phyloP scores from a whole-genome alignment of 2,888 invertebrate genomes.

The Acanthosepion pharaonis region DNA sequence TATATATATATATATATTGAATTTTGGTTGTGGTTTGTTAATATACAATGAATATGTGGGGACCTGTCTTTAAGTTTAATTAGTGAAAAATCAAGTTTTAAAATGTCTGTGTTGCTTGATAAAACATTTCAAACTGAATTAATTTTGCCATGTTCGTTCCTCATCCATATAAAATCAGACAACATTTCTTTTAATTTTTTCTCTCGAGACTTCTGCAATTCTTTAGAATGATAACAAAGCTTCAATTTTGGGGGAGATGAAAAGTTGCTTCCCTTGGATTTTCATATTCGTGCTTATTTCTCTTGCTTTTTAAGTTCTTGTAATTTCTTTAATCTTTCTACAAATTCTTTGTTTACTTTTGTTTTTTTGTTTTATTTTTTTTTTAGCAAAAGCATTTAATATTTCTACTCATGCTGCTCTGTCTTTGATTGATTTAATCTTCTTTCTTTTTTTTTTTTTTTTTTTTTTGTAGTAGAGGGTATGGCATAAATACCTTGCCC shows the following conservation, averaged over 20 bases:
- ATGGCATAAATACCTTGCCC: too few relatives aligned
- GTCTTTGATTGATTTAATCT: not conserved
- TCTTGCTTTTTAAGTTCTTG: not conserved
- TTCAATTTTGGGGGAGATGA: not conserved
- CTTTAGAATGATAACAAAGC: not conserved
- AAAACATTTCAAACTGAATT: too few relatives aligned
- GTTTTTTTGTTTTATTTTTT: not conserved
- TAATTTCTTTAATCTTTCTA: not conserved
- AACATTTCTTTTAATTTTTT: too few relatives aligned
- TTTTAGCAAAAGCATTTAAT: too few relatives aligned
- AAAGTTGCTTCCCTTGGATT: not conserved
- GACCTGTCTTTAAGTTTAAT: not conserved
- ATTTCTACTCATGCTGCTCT: not conserved
- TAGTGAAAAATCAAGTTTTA: not conserved
- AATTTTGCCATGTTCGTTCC: too few relatives aligned
- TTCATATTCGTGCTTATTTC: not conserved
- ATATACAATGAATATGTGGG: not conserved
- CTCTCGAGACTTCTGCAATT: not conserved
- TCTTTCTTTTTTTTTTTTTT: not conserved
- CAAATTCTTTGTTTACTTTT: not conserved
- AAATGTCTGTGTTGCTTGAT: too few relatives aligned
- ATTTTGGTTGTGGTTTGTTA: too few relatives aligned
- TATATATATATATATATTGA: too few relatives aligned
- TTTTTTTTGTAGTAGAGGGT: not conserved
- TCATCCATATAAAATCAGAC: too few relatives aligned